Evolutionary conservation across 2,113 vertebrate genomes (phyloP), one percentile per base, ranked within the genome.

Genomic region (Phrynosoma blainvillii): DNA sequence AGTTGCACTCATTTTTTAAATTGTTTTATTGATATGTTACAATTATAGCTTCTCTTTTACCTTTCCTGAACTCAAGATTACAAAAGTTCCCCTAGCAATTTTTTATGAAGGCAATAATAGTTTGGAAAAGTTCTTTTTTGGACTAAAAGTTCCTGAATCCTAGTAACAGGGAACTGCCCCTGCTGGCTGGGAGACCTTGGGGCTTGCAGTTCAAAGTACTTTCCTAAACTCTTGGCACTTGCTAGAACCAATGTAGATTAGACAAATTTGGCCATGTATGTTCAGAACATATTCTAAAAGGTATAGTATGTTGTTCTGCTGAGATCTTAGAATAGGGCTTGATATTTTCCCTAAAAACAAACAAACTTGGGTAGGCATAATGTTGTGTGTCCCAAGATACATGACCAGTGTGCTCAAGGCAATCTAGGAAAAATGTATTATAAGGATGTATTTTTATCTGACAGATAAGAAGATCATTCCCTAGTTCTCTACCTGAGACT

Each of bases 361-460:
- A 8, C 56, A 59, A 12, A 12, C 11, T 3, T 13, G 56, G 25
- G 42, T n/a, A 86, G 30, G 7, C 47, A 36, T 79, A 65, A 82
- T 47, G 59, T 40, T 42, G 65, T 81, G 65, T 65, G 27, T 77
- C 30, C 42, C 40, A 59, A 88, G 18, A 70, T 30, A 82, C 56
- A 85, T 30, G n/a, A 88, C 91, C 36, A 84, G 27, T 52, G 54
- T 77, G 86, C 70, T 92, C 79, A 84, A 92, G 18, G 81, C 86
- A 85, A 40, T 74, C 16, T 76, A 85, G 87, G 66, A 68, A 68
- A 62, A 27, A 68, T 68, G 23, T 27, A 56, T 18, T 68, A 36
- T 59, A 40, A 36, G 74, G 92, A 88, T 93, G 88, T 91, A 87
- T 92, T 91, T 95, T 90, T n/a, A 92, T 90, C 74, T 92, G 0